Evolutionary conservation across 2,797 vertebrate genomes (phyloP).

Genomic region (Lepilemur septentrionalis): DNA sequence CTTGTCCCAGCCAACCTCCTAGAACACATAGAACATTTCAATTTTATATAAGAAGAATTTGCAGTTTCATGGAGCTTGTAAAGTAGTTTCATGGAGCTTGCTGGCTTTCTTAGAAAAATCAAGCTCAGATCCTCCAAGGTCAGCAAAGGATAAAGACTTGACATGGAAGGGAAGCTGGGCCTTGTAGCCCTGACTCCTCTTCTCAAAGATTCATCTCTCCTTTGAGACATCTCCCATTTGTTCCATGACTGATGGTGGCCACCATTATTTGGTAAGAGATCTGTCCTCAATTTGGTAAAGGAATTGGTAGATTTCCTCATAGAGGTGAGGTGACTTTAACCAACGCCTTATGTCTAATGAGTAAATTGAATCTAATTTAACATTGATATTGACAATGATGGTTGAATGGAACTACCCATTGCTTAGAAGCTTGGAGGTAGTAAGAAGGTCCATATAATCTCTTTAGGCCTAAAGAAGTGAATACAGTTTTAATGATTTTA

Average conservation of each 20-base stretch:
- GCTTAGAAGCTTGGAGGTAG: neutral
- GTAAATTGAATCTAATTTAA: neutral
- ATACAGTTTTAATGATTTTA: conserved; percentile 1
- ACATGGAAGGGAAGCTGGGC: neutral
- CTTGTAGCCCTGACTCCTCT: neutral
- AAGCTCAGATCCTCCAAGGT: neutral
- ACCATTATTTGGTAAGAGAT: neutral
- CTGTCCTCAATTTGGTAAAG: neutral
- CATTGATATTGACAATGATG: neutral
- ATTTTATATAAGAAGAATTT: neutral
- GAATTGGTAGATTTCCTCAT: neutral
- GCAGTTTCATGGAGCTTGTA: neutral
- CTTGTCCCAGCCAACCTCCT: neutral
- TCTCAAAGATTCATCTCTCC: neutral
- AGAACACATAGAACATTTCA: neutral
- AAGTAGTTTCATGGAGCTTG: neutral
- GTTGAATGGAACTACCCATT: neutral
- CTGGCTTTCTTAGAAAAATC: neutral
- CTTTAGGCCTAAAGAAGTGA: neutral
- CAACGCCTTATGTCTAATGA: neutral
- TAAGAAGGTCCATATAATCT: neutral
- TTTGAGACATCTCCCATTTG: neutral
- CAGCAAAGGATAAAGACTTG: neutral
- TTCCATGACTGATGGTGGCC: neutral
- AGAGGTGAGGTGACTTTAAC: neutral